Evolutionary conservation across 2,888 invertebrate genomes (phyloP).

Genomic region (Coronaproctus castanopsis): DNA sequence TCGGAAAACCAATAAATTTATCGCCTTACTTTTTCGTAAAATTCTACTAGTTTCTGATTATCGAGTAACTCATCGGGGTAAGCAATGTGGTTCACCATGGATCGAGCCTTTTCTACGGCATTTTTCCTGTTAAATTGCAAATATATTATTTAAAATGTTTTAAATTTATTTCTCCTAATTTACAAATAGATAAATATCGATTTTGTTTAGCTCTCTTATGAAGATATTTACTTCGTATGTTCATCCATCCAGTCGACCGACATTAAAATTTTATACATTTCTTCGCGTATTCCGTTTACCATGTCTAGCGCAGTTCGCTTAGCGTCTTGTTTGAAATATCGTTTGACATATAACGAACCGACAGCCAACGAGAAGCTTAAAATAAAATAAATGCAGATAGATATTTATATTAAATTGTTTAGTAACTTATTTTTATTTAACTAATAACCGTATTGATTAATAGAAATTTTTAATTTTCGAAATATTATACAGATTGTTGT

Average conservation of each 20-base stretch:
- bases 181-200: not conserved
- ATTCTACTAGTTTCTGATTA: slow-evolving; percentile 53
- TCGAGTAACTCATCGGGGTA: slow-evolving; percentile 78
- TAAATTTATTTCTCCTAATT: not conserved
- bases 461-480: no score
- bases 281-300: slow-evolving; percentile 61
- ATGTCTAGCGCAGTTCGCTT: slow-evolving; percentile 67
- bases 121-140: slow-evolving; percentile 30
- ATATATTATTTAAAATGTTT: slow-evolving; percentile 2
- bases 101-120: slow-evolving; percentile 56
- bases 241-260: slow-evolving; percentile 87
- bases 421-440: no score
- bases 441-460: no score
- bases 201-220: not conserved
- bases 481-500: no score
- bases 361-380: slow-evolving; percentile 28
- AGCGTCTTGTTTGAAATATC: slow-evolving; percentile 68
- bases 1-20: no score
- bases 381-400: slow-evolving; percentile 4
- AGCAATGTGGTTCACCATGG: slow-evolving; percentile 76
- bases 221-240: slow-evolving; percentile 39
- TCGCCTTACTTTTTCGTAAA: slow-evolving; percentile 54
- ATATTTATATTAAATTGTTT: no score
- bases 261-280: slow-evolving; percentile 58
- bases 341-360: slow-evolving; percentile 68